Base-by-base conservation (phyloP, 2,113 vertebrate genomes). In the Sciurus niger region DNA sequence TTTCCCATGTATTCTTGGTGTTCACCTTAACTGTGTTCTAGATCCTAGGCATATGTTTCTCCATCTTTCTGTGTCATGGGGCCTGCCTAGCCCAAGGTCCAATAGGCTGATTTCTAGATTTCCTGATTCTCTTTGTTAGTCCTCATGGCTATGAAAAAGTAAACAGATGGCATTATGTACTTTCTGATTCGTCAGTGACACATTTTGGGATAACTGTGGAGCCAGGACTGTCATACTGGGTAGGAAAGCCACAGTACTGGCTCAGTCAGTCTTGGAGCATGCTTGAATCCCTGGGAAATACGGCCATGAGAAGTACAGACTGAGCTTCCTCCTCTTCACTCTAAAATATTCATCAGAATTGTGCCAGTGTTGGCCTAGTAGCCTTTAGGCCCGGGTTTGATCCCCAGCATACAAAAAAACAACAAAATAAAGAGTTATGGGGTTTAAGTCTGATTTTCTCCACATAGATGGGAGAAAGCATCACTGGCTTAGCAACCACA, bases 381-480 rank as follows among this genome's bases (percentile, higher is more conserved):
- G 22, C 46, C 8, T 24, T 3, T 8, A 65, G 73, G 40, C 37
- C 16, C 48, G 63, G 63, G 28, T 72, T n/a, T n/a, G 63, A 84
- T 84, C 16, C 40, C 82, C 65, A 86, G 51, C 24, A 55, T n/a
- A 68, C 46, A 55, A 30, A 70, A 70, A 48, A 53, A 12, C 11
- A 24, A 48, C 22, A 25, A 58, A 58, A 40, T 20, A 37, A 28
- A 77, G 37, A 55, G 22, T 67, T 12, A 0, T 9, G 37, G 72
- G 11, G 8, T 78, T 93, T 84, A 92, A 76, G 48, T 55, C 51
- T 60, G 34, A 43, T 88, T 72, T 67, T 84, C 77, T 91, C 74
- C 18, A 43, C 20, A 12, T 48, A 51, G 40, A 68, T 18, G 53
- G 43, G 82, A 72, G 68, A 63, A 67, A 90, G 22, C 32, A 25